Base-by-base conservation (phyloP, 2,888 invertebrate genomes). In the Plebejus melissa region DNA sequence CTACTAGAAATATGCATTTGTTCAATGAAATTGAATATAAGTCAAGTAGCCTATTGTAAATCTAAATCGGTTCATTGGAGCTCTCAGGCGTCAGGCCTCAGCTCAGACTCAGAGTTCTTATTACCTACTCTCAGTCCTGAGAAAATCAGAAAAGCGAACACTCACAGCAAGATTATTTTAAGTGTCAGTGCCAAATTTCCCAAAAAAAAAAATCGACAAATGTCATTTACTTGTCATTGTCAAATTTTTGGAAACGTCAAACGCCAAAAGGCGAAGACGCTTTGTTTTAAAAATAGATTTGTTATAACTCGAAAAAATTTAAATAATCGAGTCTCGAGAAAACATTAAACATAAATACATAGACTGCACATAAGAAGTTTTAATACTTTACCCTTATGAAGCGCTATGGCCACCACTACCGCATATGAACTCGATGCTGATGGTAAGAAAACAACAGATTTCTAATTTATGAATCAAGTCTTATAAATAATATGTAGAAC, bases 361-460 rank as follows among this genome's bases (percentile, higher is more conserved):
- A 5, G 1, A 32, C 11, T 9, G 32, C 32, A 32, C 32, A 1
- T 65, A 36, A 22, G 36, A 50, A 28, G 54, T 72, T 54, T 5
- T 72, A 50, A 22, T 54, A 32, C 16, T 72, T 36, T 74, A 72
- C 69, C 76, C 76, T 72, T 80, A 77, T 77, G 78, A 76, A 57
- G 75, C 75, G 86, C 82, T 83, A 92, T 92, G 92, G 87, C 91
- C 79, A 89, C 90, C 32, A 36, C 65, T 80, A 83, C 89, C 77
- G 81, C 90, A 76, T 93, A 93, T 82, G 89, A 91, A 81, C 91
- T 86, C 77, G 93, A 93, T 82, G 91, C 93, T 78, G 93, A 93
- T 65, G 93, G 93, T 93, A 83, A 85, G 88, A 74, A 75, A 74
- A 69, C 60, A 69, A 74, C 28, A 54, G 54, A 72, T 72, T 72